Percentiles rank a stretch among this genome's conserved stretches.
These are phyloP conservation scores for Lerista edwardsae DNA, from an alignment of 2,797 vertebrate species.

Conservation along the genomic window DNA sequence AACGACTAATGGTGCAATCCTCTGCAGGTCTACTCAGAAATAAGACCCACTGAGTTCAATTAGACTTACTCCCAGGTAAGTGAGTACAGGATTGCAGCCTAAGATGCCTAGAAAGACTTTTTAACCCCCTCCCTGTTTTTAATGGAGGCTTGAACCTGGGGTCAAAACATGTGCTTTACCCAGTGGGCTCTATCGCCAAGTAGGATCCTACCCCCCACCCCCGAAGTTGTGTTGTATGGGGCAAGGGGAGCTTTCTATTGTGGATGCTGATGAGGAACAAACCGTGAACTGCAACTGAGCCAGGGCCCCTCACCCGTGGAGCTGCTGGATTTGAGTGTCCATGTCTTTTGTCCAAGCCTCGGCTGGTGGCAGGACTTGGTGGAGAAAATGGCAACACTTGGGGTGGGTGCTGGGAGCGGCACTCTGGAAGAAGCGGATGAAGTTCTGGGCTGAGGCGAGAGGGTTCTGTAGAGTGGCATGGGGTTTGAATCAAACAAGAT, in stretches of 20 bases:
- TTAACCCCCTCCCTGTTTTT: too few species aligned
- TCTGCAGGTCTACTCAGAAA: too few species aligned
- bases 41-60: too few species aligned
- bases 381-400: conserved; percentile 47
- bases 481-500: too few species aligned
- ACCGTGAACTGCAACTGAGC: too few species aligned
- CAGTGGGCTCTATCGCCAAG: too few species aligned
- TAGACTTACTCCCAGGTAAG: too few species aligned
- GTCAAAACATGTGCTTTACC: not conserved
- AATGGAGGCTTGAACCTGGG: not conserved
- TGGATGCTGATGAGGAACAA: not conserved
- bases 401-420: conserved; percentile 56
- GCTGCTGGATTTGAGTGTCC: conserved; percentile 78
- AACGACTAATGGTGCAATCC: too few species aligned
- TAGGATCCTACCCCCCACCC: too few species aligned
- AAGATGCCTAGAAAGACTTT: too few species aligned
- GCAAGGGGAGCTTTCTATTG: not conserved
- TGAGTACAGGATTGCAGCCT: too few species aligned
- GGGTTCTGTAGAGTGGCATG: conserved; percentile 54
- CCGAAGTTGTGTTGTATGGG: not conserved
- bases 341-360: conserved; percentile 34
- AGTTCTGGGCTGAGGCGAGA: conserved; percentile 54
- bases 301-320: conserved; percentile 77
- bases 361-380: not conserved
- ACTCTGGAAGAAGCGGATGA: conserved; percentile 64